Evolutionary conservation across 2,888 invertebrate genomes (phyloP).

Genomic region (Pristionchus mayeri): DNA sequence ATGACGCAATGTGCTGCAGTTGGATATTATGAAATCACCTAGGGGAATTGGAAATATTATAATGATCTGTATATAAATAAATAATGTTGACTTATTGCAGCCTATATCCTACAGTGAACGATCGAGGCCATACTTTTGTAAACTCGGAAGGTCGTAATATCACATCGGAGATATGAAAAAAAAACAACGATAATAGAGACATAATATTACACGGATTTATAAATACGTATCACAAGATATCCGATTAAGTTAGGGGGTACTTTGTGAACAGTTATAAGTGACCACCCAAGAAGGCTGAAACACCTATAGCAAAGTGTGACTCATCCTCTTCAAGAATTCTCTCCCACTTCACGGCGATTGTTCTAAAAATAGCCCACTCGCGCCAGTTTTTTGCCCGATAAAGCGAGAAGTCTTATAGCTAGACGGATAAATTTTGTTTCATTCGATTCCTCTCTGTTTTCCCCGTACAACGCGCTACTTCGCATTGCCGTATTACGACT

Average conservation of each 20-base stretch:
- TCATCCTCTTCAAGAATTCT: constrained; percentile 25
- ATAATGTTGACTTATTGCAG: background rate
- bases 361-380: constrained; percentile 36
- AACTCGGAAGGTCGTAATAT: background rate
- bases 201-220: background rate
- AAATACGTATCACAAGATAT: background rate
- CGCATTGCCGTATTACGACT: constrained; percentile 6
- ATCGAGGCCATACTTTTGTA: background rate
- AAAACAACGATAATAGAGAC: background rate
- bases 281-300: background rate
- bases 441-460: constrained; percentile 7
- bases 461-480: background rate
- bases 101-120: background rate
- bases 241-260: background rate
- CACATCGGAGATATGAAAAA: background rate
- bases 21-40: background rate
- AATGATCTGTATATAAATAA: background rate
- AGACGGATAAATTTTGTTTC: background rate
- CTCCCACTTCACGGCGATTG: constrained; percentile 11
- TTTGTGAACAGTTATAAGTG: background rate
- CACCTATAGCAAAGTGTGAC: constrained; percentile 28
- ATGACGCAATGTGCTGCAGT: constrained; percentile 4
- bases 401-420: background rate
- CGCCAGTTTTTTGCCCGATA: constrained; percentile 25
- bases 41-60: too few relatives aligned